These are phyloP conservation scores for Bedellia somnulentella DNA, from an alignment of 2,888 invertebrate species.

Conservation along the genomic window DNA sequence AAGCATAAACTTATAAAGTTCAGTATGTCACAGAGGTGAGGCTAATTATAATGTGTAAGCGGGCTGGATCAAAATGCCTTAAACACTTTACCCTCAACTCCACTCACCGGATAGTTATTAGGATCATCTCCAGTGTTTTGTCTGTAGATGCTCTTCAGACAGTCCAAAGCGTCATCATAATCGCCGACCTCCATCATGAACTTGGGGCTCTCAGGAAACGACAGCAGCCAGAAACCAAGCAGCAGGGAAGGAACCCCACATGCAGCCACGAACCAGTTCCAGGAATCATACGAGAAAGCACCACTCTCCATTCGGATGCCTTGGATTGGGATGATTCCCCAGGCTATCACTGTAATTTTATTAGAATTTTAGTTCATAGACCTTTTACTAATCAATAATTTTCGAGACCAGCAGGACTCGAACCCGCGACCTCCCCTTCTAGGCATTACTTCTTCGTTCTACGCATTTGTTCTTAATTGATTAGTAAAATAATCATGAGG, in stretches of 20 bases:
- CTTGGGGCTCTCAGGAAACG: slow-evolving; percentile 82
- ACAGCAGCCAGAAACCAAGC: slow-evolving; percentile 70
- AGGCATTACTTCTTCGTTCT: too few relatives aligned
- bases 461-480: too few relatives aligned
- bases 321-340: slow-evolving; percentile 74
- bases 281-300: slow-evolving; percentile 71
- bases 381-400: slow-evolving; percentile 2
- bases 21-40: too few relatives aligned
- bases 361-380: too few relatives aligned
- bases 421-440: too few relatives aligned
- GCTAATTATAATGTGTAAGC: too few relatives aligned
- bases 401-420: slow-evolving; percentile 4
- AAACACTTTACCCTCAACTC: too few relatives aligned
- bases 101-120: slow-evolving; percentile 71
- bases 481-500: too few relatives aligned
- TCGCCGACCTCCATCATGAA: slow-evolving; percentile 80
- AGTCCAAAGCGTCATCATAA: slow-evolving; percentile 71
- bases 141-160: slow-evolving; percentile 69
- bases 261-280: slow-evolving; percentile 79
- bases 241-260: slow-evolving; percentile 72
- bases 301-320: slow-evolving; percentile 61
- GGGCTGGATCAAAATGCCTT: too few relatives aligned
- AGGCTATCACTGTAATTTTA: slow-evolving; percentile 69
- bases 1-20: too few relatives aligned
- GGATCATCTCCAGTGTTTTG: slow-evolving; percentile 72